Percentiles rank a stretch among this genome's conserved stretches.
Conservation (phyloP, 2,113 vertebrate species). For the Benitochromis conjunctus region DNA sequence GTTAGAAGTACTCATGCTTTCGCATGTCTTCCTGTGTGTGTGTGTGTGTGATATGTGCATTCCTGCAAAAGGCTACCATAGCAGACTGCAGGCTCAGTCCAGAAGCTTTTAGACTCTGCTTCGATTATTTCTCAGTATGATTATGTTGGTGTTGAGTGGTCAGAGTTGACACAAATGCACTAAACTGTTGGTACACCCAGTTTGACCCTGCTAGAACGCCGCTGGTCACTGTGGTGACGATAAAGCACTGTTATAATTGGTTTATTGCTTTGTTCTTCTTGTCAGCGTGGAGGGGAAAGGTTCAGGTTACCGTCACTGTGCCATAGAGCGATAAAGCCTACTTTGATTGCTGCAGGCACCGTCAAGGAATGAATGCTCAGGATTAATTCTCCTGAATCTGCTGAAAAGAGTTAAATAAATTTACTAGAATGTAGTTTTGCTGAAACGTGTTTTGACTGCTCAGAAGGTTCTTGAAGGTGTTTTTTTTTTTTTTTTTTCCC, state of each 20-base stretch:
- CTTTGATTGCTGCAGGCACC: slow-evolving; percentile 45
- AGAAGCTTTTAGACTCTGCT: background rate
- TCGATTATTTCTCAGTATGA: slow-evolving; percentile 4
- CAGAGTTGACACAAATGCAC: slow-evolving; percentile 45
- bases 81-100: background rate
- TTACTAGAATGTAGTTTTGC: slow-evolving; percentile 9
- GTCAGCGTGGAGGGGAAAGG: slow-evolving; percentile 31
- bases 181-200: slow-evolving; percentile 46
- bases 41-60: background rate
- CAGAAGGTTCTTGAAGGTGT: background rate
- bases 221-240: slow-evolving; percentile 43
- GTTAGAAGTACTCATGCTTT: background rate
- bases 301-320: slow-evolving; percentile 60
- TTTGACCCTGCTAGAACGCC: slow-evolving; percentile 58
- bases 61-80: background rate
- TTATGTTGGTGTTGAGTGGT: slow-evolving; percentile 24
- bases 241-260: slow-evolving; percentile 70
- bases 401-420: slow-evolving; percentile 33
- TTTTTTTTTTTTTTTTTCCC: background rate
- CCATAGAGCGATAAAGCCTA: slow-evolving; percentile 49
- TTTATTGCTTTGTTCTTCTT: slow-evolving; percentile 65
- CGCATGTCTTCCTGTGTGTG: background rate
- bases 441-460: slow-evolving; percentile 40
- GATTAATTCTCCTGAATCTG: slow-evolving; percentile 55
- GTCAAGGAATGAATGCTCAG: slow-evolving; percentile 34